These are phyloP conservation scores for Hydroisotoma schaefferi DNA, from an alignment of 2,888 invertebrate species.

Conservation along the genomic window DNA sequence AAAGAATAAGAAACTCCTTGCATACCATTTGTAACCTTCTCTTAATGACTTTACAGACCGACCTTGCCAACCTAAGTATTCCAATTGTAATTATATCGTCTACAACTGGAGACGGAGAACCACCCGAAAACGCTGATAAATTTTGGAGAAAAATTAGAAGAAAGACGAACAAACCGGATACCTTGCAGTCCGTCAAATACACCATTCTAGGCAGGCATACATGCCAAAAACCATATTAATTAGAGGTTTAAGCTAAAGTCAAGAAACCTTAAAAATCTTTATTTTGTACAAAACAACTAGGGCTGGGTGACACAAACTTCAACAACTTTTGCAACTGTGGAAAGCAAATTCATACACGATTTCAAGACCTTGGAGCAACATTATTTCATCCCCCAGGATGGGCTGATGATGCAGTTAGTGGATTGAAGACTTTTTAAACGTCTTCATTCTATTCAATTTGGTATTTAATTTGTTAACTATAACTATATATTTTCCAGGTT, in stretches of 20 bases:
- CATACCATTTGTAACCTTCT: too few species aligned
- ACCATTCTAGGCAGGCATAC: constrained; percentile 53
- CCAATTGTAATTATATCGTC: constrained; percentile 56
- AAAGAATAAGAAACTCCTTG: too few species aligned
- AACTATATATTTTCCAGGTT: constrained; percentile 22
- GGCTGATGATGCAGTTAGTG: constrained; percentile 21
- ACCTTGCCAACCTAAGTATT: constrained; percentile 45
- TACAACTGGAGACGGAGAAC: constrained; percentile 60
- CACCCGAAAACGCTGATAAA: constrained; percentile 57
- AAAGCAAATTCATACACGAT: constrained; percentile 52
- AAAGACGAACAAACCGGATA: constrained; percentile 51
- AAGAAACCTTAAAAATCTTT: background rate
- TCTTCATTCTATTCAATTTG: background rate
- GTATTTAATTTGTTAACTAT: constrained; percentile 8
- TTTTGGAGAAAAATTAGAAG: constrained; percentile 55
- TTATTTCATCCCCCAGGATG: constrained; percentile 54
- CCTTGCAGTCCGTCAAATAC: constrained; percentile 54
- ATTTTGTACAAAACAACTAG: constrained; percentile 49
- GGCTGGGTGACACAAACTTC: constrained; percentile 61
- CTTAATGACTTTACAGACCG: constrained; percentile 35
- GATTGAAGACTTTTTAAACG: background rate
- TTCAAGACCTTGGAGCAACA: constrained; percentile 55
- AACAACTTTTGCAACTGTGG: constrained; percentile 58
- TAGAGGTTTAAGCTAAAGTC: background rate
- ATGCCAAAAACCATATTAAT: too few species aligned